A percentile compares a stretch with the other conserved stretches of the same genome.
These are phyloP conservation scores for Otolemur crassicaudatus DNA, from an alignment of 2,797 vertebrate species.

Conservation along the genomic window DNA sequence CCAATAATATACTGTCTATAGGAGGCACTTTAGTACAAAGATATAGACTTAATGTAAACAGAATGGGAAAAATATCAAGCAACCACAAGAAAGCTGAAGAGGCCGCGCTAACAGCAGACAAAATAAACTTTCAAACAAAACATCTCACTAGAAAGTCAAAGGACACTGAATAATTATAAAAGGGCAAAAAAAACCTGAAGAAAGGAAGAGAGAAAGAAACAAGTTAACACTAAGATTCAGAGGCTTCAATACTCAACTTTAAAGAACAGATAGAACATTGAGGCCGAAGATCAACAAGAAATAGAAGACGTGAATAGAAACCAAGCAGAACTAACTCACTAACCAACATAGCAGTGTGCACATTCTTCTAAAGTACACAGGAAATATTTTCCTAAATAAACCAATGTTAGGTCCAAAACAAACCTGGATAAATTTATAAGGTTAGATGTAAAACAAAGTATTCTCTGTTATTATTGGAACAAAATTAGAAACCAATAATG, in stretches of 20 bases:
- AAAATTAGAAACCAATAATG: background rate
- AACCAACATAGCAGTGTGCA: background rate
- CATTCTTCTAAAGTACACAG: background rate
- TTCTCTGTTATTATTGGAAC: background rate
- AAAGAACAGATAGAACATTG: background rate
- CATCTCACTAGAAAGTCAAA: background rate
- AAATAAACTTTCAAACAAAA: slow-evolving; percentile 8
- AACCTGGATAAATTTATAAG: background rate
- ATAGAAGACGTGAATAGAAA: background rate
- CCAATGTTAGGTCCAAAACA: background rate
- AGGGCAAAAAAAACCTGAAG: background rate
- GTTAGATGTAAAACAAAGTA: background rate
- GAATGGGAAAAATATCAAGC: background rate
- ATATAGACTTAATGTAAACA: background rate
- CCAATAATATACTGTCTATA: background rate
- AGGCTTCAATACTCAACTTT: background rate
- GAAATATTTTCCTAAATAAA: background rate
- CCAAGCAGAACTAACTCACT: background rate
- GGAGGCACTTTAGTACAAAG: background rate
- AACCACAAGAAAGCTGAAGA: background rate
- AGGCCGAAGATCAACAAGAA: background rate
- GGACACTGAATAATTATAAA: background rate
- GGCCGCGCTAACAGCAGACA: background rate
- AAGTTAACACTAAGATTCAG: background rate
- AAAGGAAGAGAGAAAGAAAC: background rate